A percentile compares a stretch with the other conserved stretches of the same genome.
These are phyloP conservation scores for Cyclopterus lumpus DNA, from an alignment of 2,797 vertebrate species.

Conservation along the genomic window DNA sequence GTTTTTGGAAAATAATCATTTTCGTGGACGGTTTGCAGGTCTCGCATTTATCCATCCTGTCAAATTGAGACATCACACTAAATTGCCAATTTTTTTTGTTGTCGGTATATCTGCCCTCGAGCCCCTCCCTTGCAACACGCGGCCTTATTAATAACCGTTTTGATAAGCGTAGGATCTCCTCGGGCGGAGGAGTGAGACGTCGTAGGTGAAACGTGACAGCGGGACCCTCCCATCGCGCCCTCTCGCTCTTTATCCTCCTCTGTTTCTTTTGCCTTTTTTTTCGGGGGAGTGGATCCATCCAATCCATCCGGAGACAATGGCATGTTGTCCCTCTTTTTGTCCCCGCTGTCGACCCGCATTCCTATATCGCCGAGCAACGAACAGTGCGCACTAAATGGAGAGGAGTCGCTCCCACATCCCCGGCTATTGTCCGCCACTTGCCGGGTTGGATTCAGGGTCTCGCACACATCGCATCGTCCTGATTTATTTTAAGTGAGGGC, in stretches of 20 bases:
- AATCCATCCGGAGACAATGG: constrained; percentile 89
- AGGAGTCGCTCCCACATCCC: constrained; percentile 80
- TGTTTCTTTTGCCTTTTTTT: constrained; percentile 63
- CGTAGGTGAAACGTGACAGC: constrained; percentile 84
- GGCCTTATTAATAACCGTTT: constrained; percentile 81
- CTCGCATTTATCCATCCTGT: constrained; percentile 33
- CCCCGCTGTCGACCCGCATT: constrained; percentile 89
- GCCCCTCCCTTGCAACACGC: constrained; percentile 66
- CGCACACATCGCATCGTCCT: constrained; percentile 70
- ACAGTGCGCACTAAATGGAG: constrained; percentile 80
- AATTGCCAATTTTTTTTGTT: constrained; percentile 70
- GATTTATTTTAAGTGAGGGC: constrained; percentile 85
- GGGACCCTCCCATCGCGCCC: constrained; percentile 81
- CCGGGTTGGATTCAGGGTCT: constrained; percentile 70
- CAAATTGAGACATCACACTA: constrained; percentile 81
- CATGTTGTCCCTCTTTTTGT: constrained; percentile 93
- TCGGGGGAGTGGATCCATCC: constrained; percentile 85
- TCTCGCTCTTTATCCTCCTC: constrained; percentile 67
- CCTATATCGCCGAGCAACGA: constrained; percentile 85
- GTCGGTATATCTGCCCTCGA: constrained; percentile 54
- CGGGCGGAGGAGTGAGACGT: constrained; percentile 84
- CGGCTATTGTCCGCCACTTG: constrained; percentile 78
- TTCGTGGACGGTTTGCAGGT: neutral
- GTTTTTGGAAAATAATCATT: neutral
- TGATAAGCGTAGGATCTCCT: constrained; percentile 81